Percentiles rank a stretch among this genome's conserved stretches.
Conservation (phyloP, 2,888 invertebrate genomes). For the Anagyrus pseudococci region DNA sequence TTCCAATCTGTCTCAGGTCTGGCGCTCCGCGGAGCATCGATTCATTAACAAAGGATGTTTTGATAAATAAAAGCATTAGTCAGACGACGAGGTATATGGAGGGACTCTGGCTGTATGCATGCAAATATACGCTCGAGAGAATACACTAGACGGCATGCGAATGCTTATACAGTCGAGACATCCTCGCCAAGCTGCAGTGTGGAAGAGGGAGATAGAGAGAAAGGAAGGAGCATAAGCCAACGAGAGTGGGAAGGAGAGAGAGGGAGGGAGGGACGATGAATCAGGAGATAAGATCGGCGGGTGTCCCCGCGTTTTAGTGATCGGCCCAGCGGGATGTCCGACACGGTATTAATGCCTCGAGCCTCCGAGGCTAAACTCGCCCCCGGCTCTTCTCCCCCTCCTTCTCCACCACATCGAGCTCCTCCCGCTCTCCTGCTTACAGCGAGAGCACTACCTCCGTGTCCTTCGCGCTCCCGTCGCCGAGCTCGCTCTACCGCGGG, state of each 20-base stretch:
- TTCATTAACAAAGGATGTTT: conserved; percentile 60
- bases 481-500: no score
- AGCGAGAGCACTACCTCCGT: no score
- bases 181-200: no score
- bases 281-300: conserved; percentile 61
- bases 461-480: no score
- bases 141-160: no score
- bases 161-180: not conserved
- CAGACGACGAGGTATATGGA: conserved; percentile 46
- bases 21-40: conserved; percentile 45
- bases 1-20: no score
- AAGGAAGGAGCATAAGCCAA: not conserved
- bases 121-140: no score
- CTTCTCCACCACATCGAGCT: conserved; percentile 10
- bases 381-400: conserved; percentile 39
- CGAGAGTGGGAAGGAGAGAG: not conserved
- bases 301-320: conserved; percentile 62
- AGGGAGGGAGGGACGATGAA: conserved; percentile 29
- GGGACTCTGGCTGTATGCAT: no score
- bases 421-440: no score
- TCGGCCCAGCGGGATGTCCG: conserved; percentile 56
- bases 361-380: conserved; percentile 56
- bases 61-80: conserved; percentile 63
- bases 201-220: no score
- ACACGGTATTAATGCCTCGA: conserved; percentile 61